Evolutionary conservation across 35 echinoderm and acorn worm genomes (phyloP), one percentile per base, ranked within the genome.

Genomic region (Ptychodera flava): DNA sequence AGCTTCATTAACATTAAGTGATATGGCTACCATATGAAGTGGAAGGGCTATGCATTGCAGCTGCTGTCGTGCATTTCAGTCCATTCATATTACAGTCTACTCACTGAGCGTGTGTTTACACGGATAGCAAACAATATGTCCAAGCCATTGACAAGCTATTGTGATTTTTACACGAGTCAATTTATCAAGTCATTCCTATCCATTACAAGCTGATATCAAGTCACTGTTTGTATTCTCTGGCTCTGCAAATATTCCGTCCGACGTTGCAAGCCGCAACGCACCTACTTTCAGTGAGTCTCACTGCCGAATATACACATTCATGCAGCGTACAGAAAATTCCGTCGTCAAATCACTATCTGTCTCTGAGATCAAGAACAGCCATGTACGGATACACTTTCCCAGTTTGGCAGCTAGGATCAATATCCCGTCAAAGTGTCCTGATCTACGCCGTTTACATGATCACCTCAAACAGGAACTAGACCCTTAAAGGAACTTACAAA

Each of bases 111-210:
- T 81, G 52, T 31, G 81, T 93, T 35, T 87, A 89, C 36, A 85
- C 87, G 14, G 91, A 93, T 76, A 86, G 91, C 79, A 93, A 93
- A 86, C 91, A 87, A 30, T 93, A 87, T 35, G 87, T 93, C 1
- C 91, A 93, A 81, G 91, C 91, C 1, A 81, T 76, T 77, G 83
- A 93, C 79, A 89, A 89, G 77, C 76, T 91, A 30, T 28, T 83
- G 89, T 90, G 14, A 34, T 75, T 94, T 90, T 77, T 93, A 88
- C 29, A 84, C 85, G 0, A 93, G 92, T 38, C 88, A 87, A 1
- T 33, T 88, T 28, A 85, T 93, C 15, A 87, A 88, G 33, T 88
- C 92, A 81, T 94, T 94, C 37, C 82, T 91, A 15, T 88, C 93
- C 33, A 91, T 89, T 15, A n/a, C n/a, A n/a, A n/a, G n/a, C n/a